Base-by-base conservation (phyloP, 92 coral and sea anemone genomes). In the Phenganax marumi region DNA sequence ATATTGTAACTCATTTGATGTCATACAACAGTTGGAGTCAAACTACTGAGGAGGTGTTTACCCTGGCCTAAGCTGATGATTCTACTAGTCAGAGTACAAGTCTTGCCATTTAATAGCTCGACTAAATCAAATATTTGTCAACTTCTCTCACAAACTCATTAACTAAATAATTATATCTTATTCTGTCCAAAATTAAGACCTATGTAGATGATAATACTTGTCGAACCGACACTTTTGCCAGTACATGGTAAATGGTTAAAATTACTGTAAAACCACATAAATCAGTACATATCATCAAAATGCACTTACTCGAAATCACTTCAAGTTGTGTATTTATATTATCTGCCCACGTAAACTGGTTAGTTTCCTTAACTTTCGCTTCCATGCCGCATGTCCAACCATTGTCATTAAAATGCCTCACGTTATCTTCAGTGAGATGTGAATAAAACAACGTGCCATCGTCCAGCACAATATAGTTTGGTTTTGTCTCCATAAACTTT, bases 371-470 rank as follows among this genome's bases (percentile, higher is more conserved):
- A 0, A 61, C 70, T 23, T 46, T 77, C 8, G 82, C 71, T 19
- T 77, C 82, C 82, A 77, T 77, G 54, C 82, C 82, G 17, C 82
- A 77, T 12, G 18, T 43, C 50, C 48, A 63, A 5, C 47, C 51
- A 12, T 23, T 9, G 3, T 43, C 19, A 39, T 77, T 77, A 18
- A 77, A 23, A 50, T 77, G 65, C 9, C 16, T 21, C 51, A 54
- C 51, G 46, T 77, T 52, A 12, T 48, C 71, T 23, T 77, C 23
- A 11, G 25, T 58, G 8, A 77, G 65, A 46, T 77, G 71, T 6
- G 82, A 77, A 49, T 56, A 77, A 55, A 77, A 77, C 53, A 77
- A 48, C 1, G 82, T 77, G 6, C 82, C 82, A 48, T 77, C 55
- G 18, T 77, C 61, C 43, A 77, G 23, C n/a, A 77, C 82, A 53